Evolutionary conservation across 2,113 vertebrate genomes (phyloP), one percentile per base, ranked within the genome.

Genomic region (Pituophis catenifer): DNA sequence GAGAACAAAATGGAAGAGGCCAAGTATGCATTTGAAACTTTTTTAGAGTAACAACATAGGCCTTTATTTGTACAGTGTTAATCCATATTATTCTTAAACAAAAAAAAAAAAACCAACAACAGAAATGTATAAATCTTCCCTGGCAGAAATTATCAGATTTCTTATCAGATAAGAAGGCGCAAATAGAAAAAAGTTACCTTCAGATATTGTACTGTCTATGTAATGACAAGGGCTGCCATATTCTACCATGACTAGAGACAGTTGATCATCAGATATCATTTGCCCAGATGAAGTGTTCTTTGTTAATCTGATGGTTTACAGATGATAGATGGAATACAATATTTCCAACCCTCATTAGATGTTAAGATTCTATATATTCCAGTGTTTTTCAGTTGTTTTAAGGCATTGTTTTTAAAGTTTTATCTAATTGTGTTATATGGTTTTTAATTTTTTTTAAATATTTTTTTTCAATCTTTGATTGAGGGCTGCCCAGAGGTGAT

Each of bases 11-110:
- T 70, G 10, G 52, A 2, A 44, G 89, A 95, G 94, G 91, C 94
- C 93, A 89, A 92, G 23, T 90, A 93, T 91, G 8, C 90, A 93
- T 89, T 96, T 96, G 81, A 89, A 87, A 58, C 33, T 21, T 81
- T 81, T 81, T 44, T 81, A 44, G 8, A 44, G 2, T 81, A 33
- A 38, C 33, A 81, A 81, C 8, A 81, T 81, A 21, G 38, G 57
- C 21, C 2, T 38, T 19, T n/a, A n/a, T 33, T 89, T 89, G 17
- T 89, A n/a, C n/a, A 55, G 8, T 57, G 13, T 89, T 55, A 11
- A 92, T 81, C 33, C 15, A 11, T 11, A 48, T 88, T 89, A 81
- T 75, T 92, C 24, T n/a, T 7, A 57, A 15, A 33, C 1, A 23
- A 53, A 89, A 10, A 29, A 48, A 65, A 53, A 48, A 3, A 44